A percentile compares a stretch with the other conserved stretches of the same genome.
Conservation (phyloP, 2,888 invertebrate species). For the Dicyrtomina minuta region DNA sequence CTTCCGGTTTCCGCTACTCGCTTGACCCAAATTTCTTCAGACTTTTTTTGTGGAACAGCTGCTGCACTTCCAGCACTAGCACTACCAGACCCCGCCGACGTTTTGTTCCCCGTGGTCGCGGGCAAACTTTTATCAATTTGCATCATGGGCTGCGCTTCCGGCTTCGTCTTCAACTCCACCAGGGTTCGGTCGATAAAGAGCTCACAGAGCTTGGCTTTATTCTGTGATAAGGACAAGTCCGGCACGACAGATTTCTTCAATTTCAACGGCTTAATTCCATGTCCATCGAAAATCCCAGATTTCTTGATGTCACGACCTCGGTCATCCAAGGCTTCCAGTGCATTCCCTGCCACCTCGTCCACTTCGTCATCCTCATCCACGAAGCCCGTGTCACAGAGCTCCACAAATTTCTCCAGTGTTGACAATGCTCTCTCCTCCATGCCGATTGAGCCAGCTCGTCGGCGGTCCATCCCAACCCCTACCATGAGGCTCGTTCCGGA, state of each 20-base stretch:
- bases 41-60: slow-evolving; percentile 42
- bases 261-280: slow-evolving; percentile 27
- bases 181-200: slow-evolving; percentile 47
- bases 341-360: slow-evolving; percentile 40
- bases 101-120: slow-evolving; percentile 1
- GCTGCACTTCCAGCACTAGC: slow-evolving; percentile 4
- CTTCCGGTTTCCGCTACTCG: slow-evolving; percentile 48
- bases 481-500: slow-evolving; percentile 42
- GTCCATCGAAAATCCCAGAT: not conserved
- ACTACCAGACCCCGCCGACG: not conserved
- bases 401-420: slow-evolving; percentile 50
- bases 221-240: slow-evolving; percentile 30
- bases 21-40: slow-evolving; percentile 52
- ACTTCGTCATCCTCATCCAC: slow-evolving; percentile 36
- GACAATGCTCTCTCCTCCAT: slow-evolving; percentile 50
- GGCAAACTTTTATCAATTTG: slow-evolving; percentile 10
- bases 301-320: not conserved
- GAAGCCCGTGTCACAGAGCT: slow-evolving; percentile 46
- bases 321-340: slow-evolving; percentile 22
- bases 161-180: slow-evolving; percentile 35
- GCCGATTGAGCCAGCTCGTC: slow-evolving; percentile 47
- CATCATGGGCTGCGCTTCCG: slow-evolving; percentile 7
- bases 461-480: slow-evolving; percentile 46
- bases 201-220: slow-evolving; percentile 48
- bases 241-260: slow-evolving; percentile 37